These are phyloP conservation scores for Panonychus citri DNA, from an alignment of 1,140 invertebrate genomes.

Conservation along the genomic window DNA sequence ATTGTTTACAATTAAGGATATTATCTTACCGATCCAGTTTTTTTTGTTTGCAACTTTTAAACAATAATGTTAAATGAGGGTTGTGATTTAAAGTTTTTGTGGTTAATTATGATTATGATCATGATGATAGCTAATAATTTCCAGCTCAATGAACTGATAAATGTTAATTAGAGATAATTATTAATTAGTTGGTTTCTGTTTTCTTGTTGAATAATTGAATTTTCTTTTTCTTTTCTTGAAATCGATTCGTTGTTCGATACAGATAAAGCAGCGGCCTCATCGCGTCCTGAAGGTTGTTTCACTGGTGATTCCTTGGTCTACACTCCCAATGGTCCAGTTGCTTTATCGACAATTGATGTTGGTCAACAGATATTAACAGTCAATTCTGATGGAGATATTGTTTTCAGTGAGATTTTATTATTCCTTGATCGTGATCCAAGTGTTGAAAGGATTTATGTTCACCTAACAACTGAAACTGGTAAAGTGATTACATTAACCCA, in stretches of 20 bases:
- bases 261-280: conserved; percentile 73
- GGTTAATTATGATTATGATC: too few relatives aligned
- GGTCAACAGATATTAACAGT: conserved; percentile 62
- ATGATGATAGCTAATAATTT: too few relatives aligned
- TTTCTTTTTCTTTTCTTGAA: not conserved
- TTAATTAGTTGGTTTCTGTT: too few relatives aligned
- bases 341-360: conserved; percentile 36
- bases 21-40: too few relatives aligned
- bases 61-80: too few relatives aligned
- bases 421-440: conserved; percentile 55
- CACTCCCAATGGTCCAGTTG: conserved; percentile 30
- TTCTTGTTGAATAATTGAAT: not conserved
- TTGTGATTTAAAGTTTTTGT: too few relatives aligned
- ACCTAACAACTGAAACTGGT: conserved; percentile 41
- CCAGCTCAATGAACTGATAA: too few relatives aligned
- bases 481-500: conserved; percentile 50
- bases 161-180: too few relatives aligned
- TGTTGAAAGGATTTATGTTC: conserved; percentile 25
- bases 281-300: conserved; percentile 47
- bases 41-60: too few relatives aligned
- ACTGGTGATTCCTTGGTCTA: conserved; percentile 35
- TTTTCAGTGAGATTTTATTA: conserved; percentile 61
- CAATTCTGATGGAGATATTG: conserved; percentile 30
- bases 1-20: too few relatives aligned
- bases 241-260: conserved; percentile 13